Evolutionary conservation across 2,113 vertebrate genomes (phyloP).

Genomic region (Pluvianellus socialis): DNA sequence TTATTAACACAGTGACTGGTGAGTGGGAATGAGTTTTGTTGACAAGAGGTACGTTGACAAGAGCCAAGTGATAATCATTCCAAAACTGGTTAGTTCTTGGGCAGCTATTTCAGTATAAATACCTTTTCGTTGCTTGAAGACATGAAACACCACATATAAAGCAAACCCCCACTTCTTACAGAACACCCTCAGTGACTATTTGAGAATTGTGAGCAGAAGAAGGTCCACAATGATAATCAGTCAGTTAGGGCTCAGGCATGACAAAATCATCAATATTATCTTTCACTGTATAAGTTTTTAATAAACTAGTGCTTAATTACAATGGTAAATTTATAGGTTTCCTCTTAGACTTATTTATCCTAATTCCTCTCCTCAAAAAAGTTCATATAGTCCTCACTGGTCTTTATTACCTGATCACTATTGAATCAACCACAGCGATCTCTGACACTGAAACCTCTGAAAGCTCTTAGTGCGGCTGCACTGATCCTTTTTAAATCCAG

Average conservation of each 20-base stretch:
- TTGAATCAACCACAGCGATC: not conserved
- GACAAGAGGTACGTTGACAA: not conserved
- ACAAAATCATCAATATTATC: not conserved
- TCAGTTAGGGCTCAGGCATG: not conserved
- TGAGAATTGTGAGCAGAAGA: not conserved
- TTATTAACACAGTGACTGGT: not conserved
- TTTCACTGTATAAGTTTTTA: not conserved
- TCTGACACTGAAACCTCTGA: not conserved
- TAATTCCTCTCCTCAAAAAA: not conserved
- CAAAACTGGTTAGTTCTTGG: not conserved
- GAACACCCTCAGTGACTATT: not conserved
- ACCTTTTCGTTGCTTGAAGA: not conserved
- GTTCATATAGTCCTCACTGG: not conserved
- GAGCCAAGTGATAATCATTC: not conserved
- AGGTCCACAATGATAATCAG: not conserved
- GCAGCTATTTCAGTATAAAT: not conserved
- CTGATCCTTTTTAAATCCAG: not conserved
- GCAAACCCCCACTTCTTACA: not conserved
- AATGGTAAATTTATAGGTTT: not conserved
- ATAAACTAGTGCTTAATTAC: not conserved
- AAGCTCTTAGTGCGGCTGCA: not conserved
- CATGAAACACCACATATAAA: not conserved
- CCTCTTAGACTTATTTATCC: not conserved
- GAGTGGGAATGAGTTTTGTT: not conserved
- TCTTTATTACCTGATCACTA: not conserved